Evolutionary conservation across 2,113 vertebrate genomes (phyloP), one percentile per base, ranked within the genome.

Genomic region (Callipepla californica): DNA sequence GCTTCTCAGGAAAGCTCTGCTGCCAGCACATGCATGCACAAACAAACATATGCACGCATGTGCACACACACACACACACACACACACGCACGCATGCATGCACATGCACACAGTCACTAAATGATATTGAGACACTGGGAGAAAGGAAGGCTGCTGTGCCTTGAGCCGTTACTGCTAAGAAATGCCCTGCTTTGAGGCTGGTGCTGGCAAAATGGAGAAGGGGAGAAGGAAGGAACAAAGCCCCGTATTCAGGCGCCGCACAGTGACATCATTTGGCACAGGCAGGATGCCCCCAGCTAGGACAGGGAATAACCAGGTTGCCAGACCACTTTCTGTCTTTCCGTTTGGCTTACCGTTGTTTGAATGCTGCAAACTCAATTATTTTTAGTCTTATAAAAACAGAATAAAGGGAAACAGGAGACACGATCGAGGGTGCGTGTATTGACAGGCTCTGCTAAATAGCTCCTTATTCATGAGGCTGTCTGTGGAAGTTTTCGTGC

Each of bases 401-500:
- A 1, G 76, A 85, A 57, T 19, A 57, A 59, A 81, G 87, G 44
- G 51, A 25, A 65, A 34, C 20, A 2, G 91, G 76, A 48, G 79
- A 22, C 36, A 22, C 83, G 93, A 87, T 53, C 61, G 73, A 34
- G 66, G 82, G 47, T 7, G 76, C 89, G 1, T 0, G 34, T 13
- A 61, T 70, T 72, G 82, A 72, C 30, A 55, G 53, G 85, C 44
- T 25, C 62, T 36, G 42, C 75, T 16, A 77, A 87, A 85, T 61
- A 80, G 55, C 59, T 78, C 83, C 92, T 47, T 36, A 89, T 79
- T 85, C 81, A 45, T 0, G 30, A 80, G 68, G 32, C 82, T 40
- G 85, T 59, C 93, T 74, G 82, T 23, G 75, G 69, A 96, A 92
- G n/a, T 89, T 65, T 53, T 28, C 26, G 1, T 76, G 88, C 92